Evolutionary conservation across 2,888 invertebrate species (phyloP), one percentile per base, ranked within the genome.

Genomic region (Drosophila pullipes): DNA sequence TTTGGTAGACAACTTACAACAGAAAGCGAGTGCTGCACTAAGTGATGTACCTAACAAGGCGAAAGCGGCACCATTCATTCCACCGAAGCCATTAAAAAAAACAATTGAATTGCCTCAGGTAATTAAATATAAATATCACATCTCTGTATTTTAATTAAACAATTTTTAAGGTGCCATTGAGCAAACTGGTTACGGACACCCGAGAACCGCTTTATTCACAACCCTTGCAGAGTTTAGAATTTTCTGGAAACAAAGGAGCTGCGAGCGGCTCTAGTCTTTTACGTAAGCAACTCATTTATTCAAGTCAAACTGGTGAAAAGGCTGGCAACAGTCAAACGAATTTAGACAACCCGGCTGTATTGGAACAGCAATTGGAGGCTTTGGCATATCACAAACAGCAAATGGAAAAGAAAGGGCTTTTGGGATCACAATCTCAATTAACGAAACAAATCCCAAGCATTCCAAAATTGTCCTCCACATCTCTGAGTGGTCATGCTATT

Each of bases 1-100:
- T 5, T n/a, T 79, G 33, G 74, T 81, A 1, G 74, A 66, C 25
- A 84, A 74, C 30, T 57, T 83, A 22, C 74, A 82, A 16, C 74
- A 83, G 10, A 76, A 73, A 54, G 49, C 60, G 2, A 39, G 25
- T 13, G 33, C 39, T 28, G 60, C 52, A 28, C 60, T 55, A 25
- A 53, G 35, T 49, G 35, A 91, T 82, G 92, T 30, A 93, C 94
- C 91, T 30, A 93, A 93, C 1, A 59, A 16, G 5, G 73, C 94
- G 82, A 97, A 96, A 93, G 94, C 96, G 75, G 97, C 96, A 77
- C 97, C 97, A 76, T 96, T 96, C 64, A 97, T 97, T 69, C 97
- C 97, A 54, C 97, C 97, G 13, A 97, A 97, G 92, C 97, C 97
- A 92, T 90, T 96, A 95, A 92, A 96, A 95, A 91, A 94, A 94